Evolutionary conservation across 2,888 invertebrate species (phyloP).

Genomic region (Melikaiella ostensackeni): DNA sequence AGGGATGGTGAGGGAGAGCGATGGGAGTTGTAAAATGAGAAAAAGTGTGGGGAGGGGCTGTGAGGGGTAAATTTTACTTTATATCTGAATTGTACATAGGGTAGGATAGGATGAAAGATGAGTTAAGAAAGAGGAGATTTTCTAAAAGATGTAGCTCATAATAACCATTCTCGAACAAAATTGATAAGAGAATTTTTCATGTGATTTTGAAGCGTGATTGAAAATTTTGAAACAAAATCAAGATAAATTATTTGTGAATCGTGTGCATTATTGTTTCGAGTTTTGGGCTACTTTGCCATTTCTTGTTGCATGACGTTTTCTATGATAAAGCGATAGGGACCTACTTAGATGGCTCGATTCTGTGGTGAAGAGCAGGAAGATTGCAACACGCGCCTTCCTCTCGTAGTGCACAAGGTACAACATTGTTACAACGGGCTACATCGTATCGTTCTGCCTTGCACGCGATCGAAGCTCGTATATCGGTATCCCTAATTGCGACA

Average conservation of each 20-base stretch:
- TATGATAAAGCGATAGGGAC: slow-evolving; percentile 34
- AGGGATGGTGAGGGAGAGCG: no score
- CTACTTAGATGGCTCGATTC: slow-evolving; percentile 39
- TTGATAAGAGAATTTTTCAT: no score
- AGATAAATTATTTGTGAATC: slow-evolving; percentile 35
- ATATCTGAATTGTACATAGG: no score
- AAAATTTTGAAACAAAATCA: background rate
- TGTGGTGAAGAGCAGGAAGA: slow-evolving; percentile 47
- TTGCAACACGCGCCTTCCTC: slow-evolving; percentile 59
- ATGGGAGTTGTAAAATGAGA: no score
- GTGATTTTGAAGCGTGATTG: background rate
- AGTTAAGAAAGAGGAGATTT: no score
- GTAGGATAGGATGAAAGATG: no score
- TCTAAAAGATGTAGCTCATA: no score
- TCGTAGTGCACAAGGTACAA: slow-evolving; percentile 52
- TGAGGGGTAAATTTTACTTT: no score
- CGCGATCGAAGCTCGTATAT: slow-evolving; percentile 63
- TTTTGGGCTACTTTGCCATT: slow-evolving; percentile 19
- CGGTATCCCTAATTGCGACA: slow-evolving; percentile 62
- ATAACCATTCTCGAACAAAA: no score
- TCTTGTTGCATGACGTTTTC: slow-evolving; percentile 28
- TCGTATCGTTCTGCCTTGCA: slow-evolving; percentile 62
- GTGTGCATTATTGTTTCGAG: slow-evolving; percentile 37
- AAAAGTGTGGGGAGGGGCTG: no score
- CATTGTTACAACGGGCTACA: slow-evolving; percentile 51